Conservation (phyloP, 2,888 invertebrate species). For the Vesta saturnalis region DNA sequence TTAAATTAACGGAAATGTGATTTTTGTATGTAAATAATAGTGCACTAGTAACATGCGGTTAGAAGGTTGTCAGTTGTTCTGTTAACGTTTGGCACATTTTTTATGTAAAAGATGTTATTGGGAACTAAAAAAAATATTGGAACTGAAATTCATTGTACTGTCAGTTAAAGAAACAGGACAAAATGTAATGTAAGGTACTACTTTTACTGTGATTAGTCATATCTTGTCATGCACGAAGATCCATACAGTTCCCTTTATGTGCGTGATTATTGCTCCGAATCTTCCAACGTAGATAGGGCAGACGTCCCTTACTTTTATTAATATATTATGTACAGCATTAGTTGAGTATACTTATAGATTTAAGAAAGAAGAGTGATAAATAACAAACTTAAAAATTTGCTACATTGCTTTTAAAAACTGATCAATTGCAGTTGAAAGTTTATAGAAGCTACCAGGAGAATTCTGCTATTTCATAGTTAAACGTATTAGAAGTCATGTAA, state of each 20-base stretch:
- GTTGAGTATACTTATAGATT: constrained; percentile 44
- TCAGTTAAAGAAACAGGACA: background rate
- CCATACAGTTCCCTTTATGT: constrained; percentile 33
- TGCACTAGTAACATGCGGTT: constrained; percentile 50
- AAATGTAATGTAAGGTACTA: constrained; percentile 38
- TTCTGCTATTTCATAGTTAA: constrained; percentile 34
- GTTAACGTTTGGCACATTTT: constrained; percentile 54
- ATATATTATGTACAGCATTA: constrained; percentile 54
- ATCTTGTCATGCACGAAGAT: constrained; percentile 45
- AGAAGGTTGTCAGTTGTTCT: constrained; percentile 43
- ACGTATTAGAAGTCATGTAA: constrained; percentile 25
- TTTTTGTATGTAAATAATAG: constrained; percentile 47
- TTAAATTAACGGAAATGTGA: constrained; percentile 31
- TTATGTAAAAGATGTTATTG: constrained; percentile 42
- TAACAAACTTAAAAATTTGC: constrained; percentile 28
- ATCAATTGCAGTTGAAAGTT: constrained; percentile 33
- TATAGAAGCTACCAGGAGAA: constrained; percentile 26
- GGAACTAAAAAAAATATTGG: constrained; percentile 39
- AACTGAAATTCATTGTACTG: background rate
- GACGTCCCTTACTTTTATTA: constrained; percentile 34
- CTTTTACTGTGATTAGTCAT: constrained; percentile 54
- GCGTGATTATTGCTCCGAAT: constrained; percentile 41
- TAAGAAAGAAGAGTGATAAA: constrained; percentile 47
- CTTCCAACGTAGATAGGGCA: constrained; percentile 41
- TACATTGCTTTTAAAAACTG: constrained; percentile 35